Conservation (phyloP, 2,888 invertebrate species). For the Coremacera marginata region DNA sequence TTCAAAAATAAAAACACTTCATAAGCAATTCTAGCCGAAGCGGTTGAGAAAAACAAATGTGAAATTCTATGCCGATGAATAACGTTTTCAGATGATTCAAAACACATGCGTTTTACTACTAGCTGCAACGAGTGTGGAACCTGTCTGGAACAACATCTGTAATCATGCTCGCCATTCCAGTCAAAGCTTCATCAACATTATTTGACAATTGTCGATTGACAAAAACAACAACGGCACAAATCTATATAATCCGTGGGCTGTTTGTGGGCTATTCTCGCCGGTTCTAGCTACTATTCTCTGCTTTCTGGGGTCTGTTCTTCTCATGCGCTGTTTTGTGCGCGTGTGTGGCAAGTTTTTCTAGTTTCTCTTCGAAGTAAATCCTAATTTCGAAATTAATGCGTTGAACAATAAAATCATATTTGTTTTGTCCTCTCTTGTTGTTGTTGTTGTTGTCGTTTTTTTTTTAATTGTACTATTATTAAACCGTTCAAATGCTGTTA, state of each 20-base stretch:
- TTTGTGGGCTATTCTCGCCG: background rate
- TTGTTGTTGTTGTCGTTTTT: background rate
- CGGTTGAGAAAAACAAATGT: constrained; percentile 10
- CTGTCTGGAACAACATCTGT: constrained; percentile 1
- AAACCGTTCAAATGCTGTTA: background rate
- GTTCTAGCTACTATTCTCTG: too few species aligned
- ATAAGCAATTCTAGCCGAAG: background rate
- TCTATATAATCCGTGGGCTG: background rate
- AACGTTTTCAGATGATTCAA: background rate
- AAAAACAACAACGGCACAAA: background rate
- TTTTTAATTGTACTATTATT: background rate
- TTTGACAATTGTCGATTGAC: too few species aligned
- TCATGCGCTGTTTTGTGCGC: background rate
- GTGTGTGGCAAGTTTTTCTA: constrained; percentile 19
- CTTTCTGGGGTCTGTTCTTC: background rate
- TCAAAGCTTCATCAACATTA: too few species aligned
- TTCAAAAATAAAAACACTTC: background rate
- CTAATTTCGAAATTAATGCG: background rate
- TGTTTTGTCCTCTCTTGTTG: background rate
- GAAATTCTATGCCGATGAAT: constrained; percentile 15
- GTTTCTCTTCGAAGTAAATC: background rate
- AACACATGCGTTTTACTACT: background rate
- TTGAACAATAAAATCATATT: constrained; percentile 10
- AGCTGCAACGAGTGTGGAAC: background rate
- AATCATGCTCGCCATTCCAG: too few species aligned